Conservation (phyloP, 2,113 vertebrate genomes). For the Hyperopisus bebe region DNA sequence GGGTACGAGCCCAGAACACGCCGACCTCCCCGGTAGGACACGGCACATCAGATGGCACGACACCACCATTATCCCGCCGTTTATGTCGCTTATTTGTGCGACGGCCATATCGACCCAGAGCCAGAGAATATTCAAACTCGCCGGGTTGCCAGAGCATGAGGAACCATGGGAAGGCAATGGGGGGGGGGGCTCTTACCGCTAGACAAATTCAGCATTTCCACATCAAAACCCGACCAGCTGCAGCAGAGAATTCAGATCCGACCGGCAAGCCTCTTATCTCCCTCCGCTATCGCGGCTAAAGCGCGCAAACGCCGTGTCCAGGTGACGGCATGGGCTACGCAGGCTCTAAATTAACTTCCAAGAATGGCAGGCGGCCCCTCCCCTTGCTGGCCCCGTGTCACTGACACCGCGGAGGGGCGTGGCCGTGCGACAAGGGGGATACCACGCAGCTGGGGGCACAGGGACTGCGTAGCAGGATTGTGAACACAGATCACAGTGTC, state of each 20-base stretch:
- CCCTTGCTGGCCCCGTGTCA: neutral
- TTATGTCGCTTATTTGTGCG: neutral
- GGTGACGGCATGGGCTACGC: neutral
- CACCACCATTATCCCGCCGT: neutral
- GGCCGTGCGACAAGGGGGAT: no score
- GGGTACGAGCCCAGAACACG: neutral
- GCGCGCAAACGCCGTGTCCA: neutral
- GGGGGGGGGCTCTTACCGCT: neutral
- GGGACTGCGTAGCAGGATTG: no score
- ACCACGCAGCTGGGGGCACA: no score
- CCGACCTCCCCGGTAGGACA: neutral
- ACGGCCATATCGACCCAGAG: neutral
- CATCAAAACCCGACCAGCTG: neutral
- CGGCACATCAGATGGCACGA: neutral
- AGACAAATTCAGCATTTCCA: neutral
- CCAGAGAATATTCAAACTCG: neutral
- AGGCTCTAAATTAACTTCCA: neutral
- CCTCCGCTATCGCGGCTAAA: neutral
- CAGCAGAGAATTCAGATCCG: neutral
- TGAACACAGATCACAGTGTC: no score
- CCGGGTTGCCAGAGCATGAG: neutral
- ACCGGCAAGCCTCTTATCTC: neutral
- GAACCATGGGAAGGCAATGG: neutral
- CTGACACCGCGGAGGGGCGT: neutral
- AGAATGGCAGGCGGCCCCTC: no score